phyloP scores from a whole-genome alignment of 2,797 vertebrate species.

The Garrulus glandarius region DNA sequence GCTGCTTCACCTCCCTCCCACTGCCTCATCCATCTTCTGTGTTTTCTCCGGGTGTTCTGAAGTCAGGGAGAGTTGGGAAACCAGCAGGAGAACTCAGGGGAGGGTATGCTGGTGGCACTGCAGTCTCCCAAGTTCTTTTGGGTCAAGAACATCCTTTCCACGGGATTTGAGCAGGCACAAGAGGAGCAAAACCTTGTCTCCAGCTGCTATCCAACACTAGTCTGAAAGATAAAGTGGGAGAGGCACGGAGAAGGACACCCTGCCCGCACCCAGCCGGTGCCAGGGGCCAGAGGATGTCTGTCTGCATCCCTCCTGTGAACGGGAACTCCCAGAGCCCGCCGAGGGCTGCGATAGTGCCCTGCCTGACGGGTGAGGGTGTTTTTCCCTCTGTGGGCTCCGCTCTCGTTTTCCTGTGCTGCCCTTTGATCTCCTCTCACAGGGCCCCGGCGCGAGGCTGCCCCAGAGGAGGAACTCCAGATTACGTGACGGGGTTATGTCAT shows the following conservation, averaged over 20 bases:
- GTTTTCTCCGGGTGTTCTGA: fast-evolving
- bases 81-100: not conserved
- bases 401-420: slow-evolving; percentile 26
- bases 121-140: not conserved
- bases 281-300: slow-evolving; percentile 30
- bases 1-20: not conserved
- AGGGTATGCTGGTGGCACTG: not conserved
- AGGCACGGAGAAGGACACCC: not conserved
- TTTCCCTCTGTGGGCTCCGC: slow-evolving; percentile 9
- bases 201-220: not conserved
- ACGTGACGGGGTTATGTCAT: slow-evolving; percentile 44
- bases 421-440: slow-evolving; percentile 52
- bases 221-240: slow-evolving; percentile 9
- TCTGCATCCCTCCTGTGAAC: not conserved
- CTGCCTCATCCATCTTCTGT: not conserved
- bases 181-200: not conserved
- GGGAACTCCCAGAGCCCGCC: not conserved
- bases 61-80: not conserved
- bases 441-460: not conserved
- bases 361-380: not conserved
- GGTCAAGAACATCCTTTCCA: not conserved
- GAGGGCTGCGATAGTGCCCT: not conserved
- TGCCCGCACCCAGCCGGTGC: not conserved
- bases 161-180: not conserved
- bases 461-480: slow-evolving; percentile 57